Percentiles rank a stretch among this genome's conserved stretches.
Conservation (phyloP, 2,888 invertebrate species). For the Perizoma affinitatum region DNA sequence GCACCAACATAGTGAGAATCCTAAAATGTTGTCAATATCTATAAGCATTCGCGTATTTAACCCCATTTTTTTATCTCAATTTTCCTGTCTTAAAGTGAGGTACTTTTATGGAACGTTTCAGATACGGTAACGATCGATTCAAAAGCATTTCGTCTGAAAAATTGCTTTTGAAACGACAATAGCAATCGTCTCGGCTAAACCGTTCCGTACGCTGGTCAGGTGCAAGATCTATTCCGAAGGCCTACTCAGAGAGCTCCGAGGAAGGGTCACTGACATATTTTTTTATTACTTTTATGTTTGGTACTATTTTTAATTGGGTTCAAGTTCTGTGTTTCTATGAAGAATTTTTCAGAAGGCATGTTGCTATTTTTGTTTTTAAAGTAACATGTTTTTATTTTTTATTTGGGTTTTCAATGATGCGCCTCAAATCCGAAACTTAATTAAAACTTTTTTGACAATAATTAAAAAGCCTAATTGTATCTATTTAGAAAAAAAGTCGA, state of each 20-base stretch:
- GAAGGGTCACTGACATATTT: neutral
- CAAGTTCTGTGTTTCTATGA: too few relatives aligned
- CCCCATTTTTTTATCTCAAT: neutral
- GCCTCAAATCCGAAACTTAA: too few relatives aligned
- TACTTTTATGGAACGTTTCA: neutral
- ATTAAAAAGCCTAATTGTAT: too few relatives aligned
- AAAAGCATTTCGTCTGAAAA: neutral
- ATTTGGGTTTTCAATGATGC: too few relatives aligned
- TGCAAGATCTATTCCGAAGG: conserved; percentile 62
- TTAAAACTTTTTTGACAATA: too few relatives aligned
- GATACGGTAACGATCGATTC: conserved; percentile 4
- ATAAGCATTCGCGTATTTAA: neutral
- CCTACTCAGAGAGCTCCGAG: conserved; percentile 17
- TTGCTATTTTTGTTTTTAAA: too few relatives aligned
- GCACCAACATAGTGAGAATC: too few relatives aligned
- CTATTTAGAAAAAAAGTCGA: too few relatives aligned
- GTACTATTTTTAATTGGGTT: too few relatives aligned
- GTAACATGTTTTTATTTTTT: too few relatives aligned
- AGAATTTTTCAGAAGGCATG: neutral
- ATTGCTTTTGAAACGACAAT: conserved; percentile 39
- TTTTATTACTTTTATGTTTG: neutral
- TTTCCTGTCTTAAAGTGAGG: too few relatives aligned
- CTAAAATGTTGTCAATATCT: neutral
- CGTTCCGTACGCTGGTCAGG: conserved; percentile 60
- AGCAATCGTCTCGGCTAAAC: conserved; percentile 37